Conservation (phyloP, 2,113 vertebrate genomes). For the Pitta sordida region DNA sequence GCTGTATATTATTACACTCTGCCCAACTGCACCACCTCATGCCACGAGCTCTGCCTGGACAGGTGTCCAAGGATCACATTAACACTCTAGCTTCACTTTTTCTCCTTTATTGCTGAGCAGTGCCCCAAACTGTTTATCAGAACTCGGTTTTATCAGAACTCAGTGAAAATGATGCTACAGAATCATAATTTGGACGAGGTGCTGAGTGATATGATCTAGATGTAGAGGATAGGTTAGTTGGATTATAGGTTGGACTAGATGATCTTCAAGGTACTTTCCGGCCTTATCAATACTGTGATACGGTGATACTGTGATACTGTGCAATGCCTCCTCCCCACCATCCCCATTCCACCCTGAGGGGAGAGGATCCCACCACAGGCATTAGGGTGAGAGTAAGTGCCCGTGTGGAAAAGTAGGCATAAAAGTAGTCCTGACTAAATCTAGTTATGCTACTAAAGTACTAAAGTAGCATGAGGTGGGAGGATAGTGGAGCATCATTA, state of each 20-base stretch:
- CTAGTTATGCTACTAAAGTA: neutral
- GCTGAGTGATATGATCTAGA: no score
- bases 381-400: no score
- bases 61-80: fast-evolving
- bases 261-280: no score
- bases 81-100: neutral
- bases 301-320: no score
- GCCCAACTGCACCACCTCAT: neutral
- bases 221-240: no score
- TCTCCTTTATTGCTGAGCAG: neutral
- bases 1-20: neutral
- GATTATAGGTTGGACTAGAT: no score
- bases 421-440: no score
- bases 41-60: neutral
- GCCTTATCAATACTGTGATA: no score
- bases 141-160: neutral
- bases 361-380: no score
- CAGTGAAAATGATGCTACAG: neutral
- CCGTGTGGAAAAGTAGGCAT: no score
- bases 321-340: no score
- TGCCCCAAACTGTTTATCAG: neutral
- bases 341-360: no score
- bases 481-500: neutral
- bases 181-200: neutral
- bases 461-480: neutral